Evolutionary conservation across 2,797 vertebrate genomes (phyloP).

Genomic region (Falco peregrinus): DNA sequence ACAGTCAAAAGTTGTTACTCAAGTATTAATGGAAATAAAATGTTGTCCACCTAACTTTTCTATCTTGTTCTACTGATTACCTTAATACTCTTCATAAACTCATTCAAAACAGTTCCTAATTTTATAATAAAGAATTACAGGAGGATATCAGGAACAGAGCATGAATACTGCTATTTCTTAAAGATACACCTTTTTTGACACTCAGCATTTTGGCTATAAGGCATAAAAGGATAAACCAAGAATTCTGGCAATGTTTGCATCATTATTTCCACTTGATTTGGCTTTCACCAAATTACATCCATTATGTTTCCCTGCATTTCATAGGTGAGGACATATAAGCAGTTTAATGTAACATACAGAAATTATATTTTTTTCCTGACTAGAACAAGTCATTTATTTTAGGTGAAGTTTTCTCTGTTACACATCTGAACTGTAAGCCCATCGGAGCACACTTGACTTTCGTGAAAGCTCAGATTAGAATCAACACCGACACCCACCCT

Average conservation of each 20-base stretch:
- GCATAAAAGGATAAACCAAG: neutral
- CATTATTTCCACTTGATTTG: neutral
- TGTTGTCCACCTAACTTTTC: neutral
- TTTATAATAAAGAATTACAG: neutral
- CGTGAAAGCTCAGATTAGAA: neutral
- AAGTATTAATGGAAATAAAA: neutral
- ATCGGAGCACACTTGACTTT: neutral
- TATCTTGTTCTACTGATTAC: neutral
- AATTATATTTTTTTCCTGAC: fast-evolving
- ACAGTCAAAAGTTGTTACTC: neutral
- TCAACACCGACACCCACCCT: neutral
- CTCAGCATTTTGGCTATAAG: neutral
- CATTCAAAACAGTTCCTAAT: neutral
- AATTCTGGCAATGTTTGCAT: neutral
- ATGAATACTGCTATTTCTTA: neutral
- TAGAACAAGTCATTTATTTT: neutral
- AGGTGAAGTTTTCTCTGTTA: neutral
- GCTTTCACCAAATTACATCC: neutral
- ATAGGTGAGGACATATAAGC: neutral
- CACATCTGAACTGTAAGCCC: neutral
- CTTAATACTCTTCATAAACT: neutral
- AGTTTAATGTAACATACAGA: neutral
- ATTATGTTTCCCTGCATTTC: neutral
- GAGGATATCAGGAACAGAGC: neutral
- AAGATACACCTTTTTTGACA: neutral